phyloP scores from a whole-genome alignment of 2,797 vertebrate genomes.

The Cuculus canorus region DNA sequence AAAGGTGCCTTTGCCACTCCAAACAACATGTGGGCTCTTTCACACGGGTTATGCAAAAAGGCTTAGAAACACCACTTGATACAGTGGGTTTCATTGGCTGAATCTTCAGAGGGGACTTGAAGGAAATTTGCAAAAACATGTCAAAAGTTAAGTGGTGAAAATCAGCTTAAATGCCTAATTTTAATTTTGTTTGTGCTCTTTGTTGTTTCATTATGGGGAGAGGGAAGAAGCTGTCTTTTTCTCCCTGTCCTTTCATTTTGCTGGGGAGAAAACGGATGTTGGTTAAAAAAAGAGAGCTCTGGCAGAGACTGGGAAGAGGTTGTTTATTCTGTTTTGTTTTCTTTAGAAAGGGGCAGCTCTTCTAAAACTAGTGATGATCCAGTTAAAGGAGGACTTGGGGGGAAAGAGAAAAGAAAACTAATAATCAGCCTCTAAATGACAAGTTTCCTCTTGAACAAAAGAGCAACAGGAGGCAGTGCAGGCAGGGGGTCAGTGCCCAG shows the following conservation, averaged over 20 bases:
- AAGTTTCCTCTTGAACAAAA: constrained; percentile 67
- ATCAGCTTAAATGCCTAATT: constrained; percentile 70
- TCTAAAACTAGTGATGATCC: constrained; percentile 65
- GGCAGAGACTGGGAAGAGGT: constrained; percentile 35
- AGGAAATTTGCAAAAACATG: constrained; percentile 59
- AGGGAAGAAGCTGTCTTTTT: constrained; percentile 69
- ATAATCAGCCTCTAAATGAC: constrained; percentile 69
- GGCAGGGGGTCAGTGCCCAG: constrained; percentile 32
- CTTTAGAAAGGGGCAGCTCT: constrained; percentile 63
- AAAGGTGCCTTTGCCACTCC: constrained; percentile 23
- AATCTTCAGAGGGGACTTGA: constrained; percentile 28
- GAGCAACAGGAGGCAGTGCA: constrained; percentile 65
- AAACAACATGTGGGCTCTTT: not conserved
- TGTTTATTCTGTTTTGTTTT: constrained; percentile 74
- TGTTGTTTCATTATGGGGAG: constrained; percentile 62
- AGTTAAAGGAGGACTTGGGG: constrained; percentile 60
- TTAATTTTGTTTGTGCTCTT: constrained; percentile 67
- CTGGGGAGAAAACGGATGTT: constrained; percentile 37
- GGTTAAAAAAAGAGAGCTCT: constrained; percentile 52
- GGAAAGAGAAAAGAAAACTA: constrained; percentile 67
- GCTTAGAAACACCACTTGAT: constrained; percentile 25
- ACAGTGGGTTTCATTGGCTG: constrained; percentile 25
- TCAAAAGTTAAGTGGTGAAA: constrained; percentile 70
- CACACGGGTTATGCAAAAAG: not conserved
- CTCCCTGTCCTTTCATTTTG: constrained; percentile 60